Base-by-base conservation (phyloP, 2,797 vertebrate genomes). In the Nothura maculosa region DNA sequence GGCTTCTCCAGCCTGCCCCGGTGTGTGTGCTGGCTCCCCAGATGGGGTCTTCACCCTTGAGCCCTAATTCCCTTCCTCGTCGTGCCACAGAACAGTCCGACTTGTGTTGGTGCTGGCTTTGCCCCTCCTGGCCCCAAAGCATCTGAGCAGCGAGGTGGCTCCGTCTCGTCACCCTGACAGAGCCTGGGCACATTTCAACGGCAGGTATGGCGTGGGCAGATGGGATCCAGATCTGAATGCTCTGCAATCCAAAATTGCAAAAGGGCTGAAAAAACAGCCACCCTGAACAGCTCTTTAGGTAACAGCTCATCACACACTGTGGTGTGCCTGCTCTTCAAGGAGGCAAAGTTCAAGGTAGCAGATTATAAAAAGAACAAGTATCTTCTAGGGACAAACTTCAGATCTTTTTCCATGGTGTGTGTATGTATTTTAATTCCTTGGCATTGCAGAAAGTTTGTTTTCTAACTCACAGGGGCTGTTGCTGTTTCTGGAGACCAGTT, bases 171-270 rank as follows among this genome's bases (percentile, higher is more conserved):
- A 42, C 27, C 54, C 21, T 14, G 36, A 14, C 9, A 45, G 36
- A 62, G 66, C 10, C 1, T 4, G 61, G 54, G 40, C 36, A 28
- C 15, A 0, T 8, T 8, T 16, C 42, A 40, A 0, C n/a, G 22
- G 64, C 60, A 52, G 50, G 47, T 69, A 34, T 28, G 48, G 7
- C 11, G 1, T 17, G 0, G 6, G 19, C 45, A 13, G 55, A 19
- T 21, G 45, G 11, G 24, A 25, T 48, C 47, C 47, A 48, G 25
- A 48, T 13, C 6, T 25, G 47, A 12, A 12, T 48, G 47, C 47
- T 48, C 22, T 25, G 47, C 47, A 48, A 77, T 78, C 27, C 5
- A 25, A 25, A 60, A 87, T 75, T 50, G 34, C 34, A 32, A 72
- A 68, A 21, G 12, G 64, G 42, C 28, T 80, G 50, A 61, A 88